Conservation (phyloP, 1,140 invertebrate genomes). For the Cheumatopsyche charites region DNA sequence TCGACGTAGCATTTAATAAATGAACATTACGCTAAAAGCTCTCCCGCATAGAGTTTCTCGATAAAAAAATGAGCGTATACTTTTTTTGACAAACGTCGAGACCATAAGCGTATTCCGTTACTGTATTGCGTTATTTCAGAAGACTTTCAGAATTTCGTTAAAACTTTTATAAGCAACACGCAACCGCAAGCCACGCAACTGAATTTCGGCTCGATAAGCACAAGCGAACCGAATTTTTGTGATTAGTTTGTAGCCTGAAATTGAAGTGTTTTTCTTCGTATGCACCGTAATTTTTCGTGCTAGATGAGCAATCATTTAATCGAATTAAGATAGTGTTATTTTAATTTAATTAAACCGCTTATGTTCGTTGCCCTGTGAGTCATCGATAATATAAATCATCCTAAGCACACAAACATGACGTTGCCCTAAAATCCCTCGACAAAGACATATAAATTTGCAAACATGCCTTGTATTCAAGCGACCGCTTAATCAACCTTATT, state of each 20-base stretch:
- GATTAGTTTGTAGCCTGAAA: background rate
- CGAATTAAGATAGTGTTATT: too few species aligned
- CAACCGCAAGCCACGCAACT: conserved; percentile 11
- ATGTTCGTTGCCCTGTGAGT: too few species aligned
- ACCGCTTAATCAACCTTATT: too few species aligned
- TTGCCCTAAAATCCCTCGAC: too few species aligned
- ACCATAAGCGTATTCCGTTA: too few species aligned
- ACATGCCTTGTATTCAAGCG: too few species aligned
- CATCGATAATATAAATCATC: too few species aligned
- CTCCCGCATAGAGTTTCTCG: background rate
- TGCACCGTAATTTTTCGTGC: background rate
- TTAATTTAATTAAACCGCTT: too few species aligned
- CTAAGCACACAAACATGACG: too few species aligned
- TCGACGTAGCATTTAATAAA: background rate
- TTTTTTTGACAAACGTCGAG: too few species aligned
- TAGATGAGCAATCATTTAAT: background rate
- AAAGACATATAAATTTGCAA: too few species aligned
- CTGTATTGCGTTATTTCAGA: background rate
- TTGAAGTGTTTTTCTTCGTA: background rate
- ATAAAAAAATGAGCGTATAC: too few species aligned
- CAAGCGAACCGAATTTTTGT: conserved; percentile 7
- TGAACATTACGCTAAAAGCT: conserved; percentile 15
- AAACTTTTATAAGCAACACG: conserved; percentile 20
- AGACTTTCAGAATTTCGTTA: conserved; percentile 13
- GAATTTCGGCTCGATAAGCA: background rate